Evolutionary conservation across 2,797 vertebrate genomes (phyloP), one percentile per base, ranked within the genome.

Genomic region (Podargus strigoides): DNA sequence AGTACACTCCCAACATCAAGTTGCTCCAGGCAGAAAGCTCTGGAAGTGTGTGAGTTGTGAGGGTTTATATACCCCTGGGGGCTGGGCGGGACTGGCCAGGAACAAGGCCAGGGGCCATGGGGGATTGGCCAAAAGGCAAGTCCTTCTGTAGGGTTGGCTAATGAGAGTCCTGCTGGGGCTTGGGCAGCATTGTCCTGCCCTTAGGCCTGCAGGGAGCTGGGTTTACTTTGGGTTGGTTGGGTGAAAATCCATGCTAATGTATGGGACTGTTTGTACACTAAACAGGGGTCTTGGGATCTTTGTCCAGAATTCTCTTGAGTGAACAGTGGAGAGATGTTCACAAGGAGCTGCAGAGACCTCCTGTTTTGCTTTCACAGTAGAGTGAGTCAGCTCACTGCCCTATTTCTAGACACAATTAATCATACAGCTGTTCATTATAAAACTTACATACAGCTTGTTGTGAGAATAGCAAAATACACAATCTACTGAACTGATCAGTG

Each of bases 1-100:
- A n/a, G n/a, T n/a, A 0, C 6, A 21, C 53, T 4, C 12, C 32
- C 27, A 1, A 36, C 0, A 28, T 9, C 27, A 39, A 2, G 1
- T 3, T 23, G 0, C 34, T 30, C 12, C 3, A 47, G 4, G 0
- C 17, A 82, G 10, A 41, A 23, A 21, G 3, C 6, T 27, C 20
- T 10, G 1, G 7, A 6, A 3, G 14, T 10, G 1, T 3, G 6
- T 14, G 52, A 15, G 9, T 16, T 85, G 49, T 37, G 24, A 53
- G 28, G 30, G 11, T 36, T 93, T 85, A 15, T 56, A 56, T 83
- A 15, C 4, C 5, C 41, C 32, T 44, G 9, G 22, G 22, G 74
- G 26, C 36, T 83, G 56, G 37, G 32, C 78, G 60, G 82, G 70
- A 20, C 42, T 62, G 68, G 70, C 63, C 50, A 39, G 36, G 46